Evolutionary conservation across 2,797 vertebrate species (phyloP), one percentile per base, ranked within the genome.

Genomic region (Alectoris magna): DNA sequence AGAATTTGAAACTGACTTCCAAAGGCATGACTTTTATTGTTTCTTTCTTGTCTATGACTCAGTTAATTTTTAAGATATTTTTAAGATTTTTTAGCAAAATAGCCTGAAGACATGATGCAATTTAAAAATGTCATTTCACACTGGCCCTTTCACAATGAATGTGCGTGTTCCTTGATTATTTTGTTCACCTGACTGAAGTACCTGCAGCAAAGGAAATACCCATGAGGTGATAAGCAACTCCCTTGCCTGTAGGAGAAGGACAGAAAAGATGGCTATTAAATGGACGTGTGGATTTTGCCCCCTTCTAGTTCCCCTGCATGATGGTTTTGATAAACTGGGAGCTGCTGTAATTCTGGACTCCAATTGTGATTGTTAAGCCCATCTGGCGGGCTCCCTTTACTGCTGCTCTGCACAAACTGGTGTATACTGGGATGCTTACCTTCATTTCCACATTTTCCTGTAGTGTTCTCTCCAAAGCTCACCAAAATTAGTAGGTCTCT

Each of bases 111-210:
- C 16, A 14, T 3, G 1, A 56, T 78, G 63, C 41, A 74, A 11
- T 93, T 92, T 74, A 0, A 75, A 94, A 92, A 78, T 81, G 49
- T 92, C 62, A 69, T 58, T 77, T 94, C 73, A 63, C 26, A 23
- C 34, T 68, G 43, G 16, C 48, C 39, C 59, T 88, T 53, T 91
- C 3, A 0, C 81, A 92, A 88, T 91, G 53, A 90, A 18, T 44
- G 27, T 41, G 8, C 39, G 8, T 49, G 38, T 67, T 86, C 49
- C 69, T 87, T 92, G 81, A 91, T 78, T 94, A 62, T 64, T 87
- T 87, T 81, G 26, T 63, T 88, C n/a, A 58, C 84, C 64, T 58
- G 3, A 38, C 19, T 73, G 72, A 62, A 91, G 63, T 55, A 94
- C 31, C 43, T 63, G 79, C 84, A 72, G 73, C 6, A 1, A 89